These are phyloP conservation scores for Trichogramma pretiosum DNA, from an alignment of 1,140 invertebrate genomes.

Conservation along the genomic window DNA sequence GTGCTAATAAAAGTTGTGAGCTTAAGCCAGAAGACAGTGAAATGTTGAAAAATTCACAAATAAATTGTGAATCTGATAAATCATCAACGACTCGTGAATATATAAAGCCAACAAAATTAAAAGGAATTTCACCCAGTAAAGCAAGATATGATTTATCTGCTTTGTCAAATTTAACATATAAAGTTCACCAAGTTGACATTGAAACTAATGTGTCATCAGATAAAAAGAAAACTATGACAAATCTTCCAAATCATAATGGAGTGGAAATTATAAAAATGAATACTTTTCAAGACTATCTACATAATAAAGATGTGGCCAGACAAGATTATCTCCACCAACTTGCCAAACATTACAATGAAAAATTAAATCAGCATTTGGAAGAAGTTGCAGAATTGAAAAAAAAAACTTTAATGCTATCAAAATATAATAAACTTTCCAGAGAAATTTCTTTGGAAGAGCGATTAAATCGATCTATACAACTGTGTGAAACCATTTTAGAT, in stretches of 20 bases:
- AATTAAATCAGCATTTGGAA: conserved; percentile 26
- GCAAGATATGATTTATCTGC: too few relatives aligned
- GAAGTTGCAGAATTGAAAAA: conserved; percentile 31
- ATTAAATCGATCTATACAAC: conserved; percentile 28
- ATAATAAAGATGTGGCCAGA: conserved; percentile 28
- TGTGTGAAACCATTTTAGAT: conserved; percentile 32
- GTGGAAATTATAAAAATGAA: conserved; percentile 24
- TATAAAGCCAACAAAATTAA: too few relatives aligned
- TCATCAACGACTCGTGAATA: too few relatives aligned
- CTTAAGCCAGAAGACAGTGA: too few relatives aligned
- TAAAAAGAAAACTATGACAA: conserved; percentile 2
- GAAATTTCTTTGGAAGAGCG: conserved; percentile 33
- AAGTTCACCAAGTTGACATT: neutral
- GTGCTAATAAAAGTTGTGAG: too few relatives aligned
- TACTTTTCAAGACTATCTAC: conserved; percentile 31
- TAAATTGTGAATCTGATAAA: too few relatives aligned
- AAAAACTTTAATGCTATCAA: conserved; percentile 25
- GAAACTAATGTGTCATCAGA: neutral
- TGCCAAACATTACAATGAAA: conserved; percentile 28
- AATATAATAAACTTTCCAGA: conserved; percentile 32
- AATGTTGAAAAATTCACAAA: too few relatives aligned
- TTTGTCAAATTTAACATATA: neutral
- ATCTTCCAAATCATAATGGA: neutral
- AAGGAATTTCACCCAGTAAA: too few relatives aligned
- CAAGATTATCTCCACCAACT: conserved; percentile 28